Base-by-base conservation (phyloP, 2,113 vertebrate species). In the Ammodramus savannarum region DNA sequence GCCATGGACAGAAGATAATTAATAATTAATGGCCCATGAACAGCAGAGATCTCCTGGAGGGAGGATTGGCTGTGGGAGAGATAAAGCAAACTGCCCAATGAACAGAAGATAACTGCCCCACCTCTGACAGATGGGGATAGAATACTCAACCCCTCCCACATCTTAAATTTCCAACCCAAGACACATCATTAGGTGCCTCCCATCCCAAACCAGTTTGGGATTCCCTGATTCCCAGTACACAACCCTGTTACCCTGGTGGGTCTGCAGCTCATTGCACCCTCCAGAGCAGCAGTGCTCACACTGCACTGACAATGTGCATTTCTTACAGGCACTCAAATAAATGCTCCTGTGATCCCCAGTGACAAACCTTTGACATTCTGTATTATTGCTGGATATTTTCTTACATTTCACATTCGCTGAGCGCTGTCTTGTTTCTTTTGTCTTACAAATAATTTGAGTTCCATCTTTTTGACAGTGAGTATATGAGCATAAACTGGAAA, bases 401-500 rank as follows among this genome's bases (percentile, higher is more conserved):
- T 85, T 92, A 46, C 86, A 92, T 92, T 82, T 68, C 93, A 74
- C 54, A 6, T 49, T 78, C 13, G 29, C 29, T 91, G 81, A 90
- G 92, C 36, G 90, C 73, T 96, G 78, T 77, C 91, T 86, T 84
- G 41, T 94, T 96, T 97, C 86, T 88, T 92, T 93, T 93, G 38
- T 76, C 92, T 73, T 69, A 58, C 46, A 91, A 89, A 89, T 84
- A 85, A 44, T 72, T 95, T 96, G 94, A 97, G 96, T 97, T 92
- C 89, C 84, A 74, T 97, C 87, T 97, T 79, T 69, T 65, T 96
- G 90, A 65, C 85, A 63, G 65, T 93, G 96, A 96, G 85, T 97
- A 48, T 96, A 91, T 97, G 93, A 97, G 96, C 96, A 91, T 94
- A 83, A 74, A 97, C 87, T 97, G 95, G 97, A 97, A 95, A 96